These are phyloP conservation scores for Etia nguti DNA, from an alignment of 2,113 vertebrate genomes.

Conservation along the genomic window DNA sequence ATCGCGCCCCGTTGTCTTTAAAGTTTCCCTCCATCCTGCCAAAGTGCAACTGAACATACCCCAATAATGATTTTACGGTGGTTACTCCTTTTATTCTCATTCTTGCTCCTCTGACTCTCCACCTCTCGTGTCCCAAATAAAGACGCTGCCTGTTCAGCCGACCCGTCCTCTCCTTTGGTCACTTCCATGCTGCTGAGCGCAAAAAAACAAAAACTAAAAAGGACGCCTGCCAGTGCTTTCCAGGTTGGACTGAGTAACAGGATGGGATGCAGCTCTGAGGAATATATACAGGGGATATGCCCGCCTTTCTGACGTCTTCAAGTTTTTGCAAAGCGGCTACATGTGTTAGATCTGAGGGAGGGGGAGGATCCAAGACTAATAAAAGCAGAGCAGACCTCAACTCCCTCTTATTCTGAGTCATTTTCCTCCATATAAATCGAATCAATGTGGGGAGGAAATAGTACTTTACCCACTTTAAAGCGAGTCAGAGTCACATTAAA, in stretches of 20 bases:
- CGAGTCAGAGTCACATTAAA: neutral
- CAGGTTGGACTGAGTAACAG: neutral
- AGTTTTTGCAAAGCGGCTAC: neutral
- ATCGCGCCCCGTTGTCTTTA: neutral
- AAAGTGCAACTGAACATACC: conserved; percentile 45
- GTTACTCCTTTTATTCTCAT: conserved; percentile 5
- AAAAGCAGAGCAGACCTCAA: neutral
- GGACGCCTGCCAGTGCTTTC: neutral
- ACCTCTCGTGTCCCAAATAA: conserved; percentile 42
- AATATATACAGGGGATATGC: neutral
- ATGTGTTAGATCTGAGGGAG: neutral
- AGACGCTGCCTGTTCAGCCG: conserved; percentile 36
- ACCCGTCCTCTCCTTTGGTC: conserved; percentile 43
- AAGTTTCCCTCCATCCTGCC: neutral
- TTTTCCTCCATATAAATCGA: neutral
- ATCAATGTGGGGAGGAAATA: neutral
- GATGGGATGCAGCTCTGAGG: neutral
- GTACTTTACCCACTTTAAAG: neutral
- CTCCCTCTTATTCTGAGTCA: neutral
- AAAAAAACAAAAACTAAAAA: neutral
- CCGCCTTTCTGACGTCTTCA: conserved; percentile 43
- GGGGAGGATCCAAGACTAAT: neutral
- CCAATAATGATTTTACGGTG: conserved; percentile 48
- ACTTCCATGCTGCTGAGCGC: conserved; percentile 52
- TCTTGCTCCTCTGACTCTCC: conserved; percentile 34